phyloP scores from a whole-genome alignment of 2,113 vertebrate species.

The Paraplagusia blochii region DNA sequence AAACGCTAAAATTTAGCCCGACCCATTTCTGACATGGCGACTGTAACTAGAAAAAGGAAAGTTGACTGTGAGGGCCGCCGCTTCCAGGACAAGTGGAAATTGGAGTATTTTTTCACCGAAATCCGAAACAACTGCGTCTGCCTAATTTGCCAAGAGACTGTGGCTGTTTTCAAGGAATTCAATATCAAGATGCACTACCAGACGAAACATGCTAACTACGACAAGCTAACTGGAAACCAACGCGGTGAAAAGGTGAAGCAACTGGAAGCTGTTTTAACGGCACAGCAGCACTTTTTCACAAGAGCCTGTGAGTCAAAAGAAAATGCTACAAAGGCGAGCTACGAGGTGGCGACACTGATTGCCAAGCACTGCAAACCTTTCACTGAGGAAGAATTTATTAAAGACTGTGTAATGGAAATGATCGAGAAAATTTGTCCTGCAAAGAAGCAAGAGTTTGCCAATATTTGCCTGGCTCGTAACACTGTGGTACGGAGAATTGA shows the following conservation, averaged over 20 bases:
- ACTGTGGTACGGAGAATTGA: conserved; percentile 5
- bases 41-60: neutral
- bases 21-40: neutral
- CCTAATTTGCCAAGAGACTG: no score
- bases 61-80: neutral
- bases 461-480: conserved; percentile 2
- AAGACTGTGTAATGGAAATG: conserved; percentile 36
- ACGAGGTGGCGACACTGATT: conserved; percentile 27
- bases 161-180: no score
- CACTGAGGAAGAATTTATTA: conserved; percentile 22
- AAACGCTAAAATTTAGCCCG: no score
- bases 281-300: conserved; percentile 3
- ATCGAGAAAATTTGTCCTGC: neutral
- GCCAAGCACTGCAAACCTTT: conserved; percentile 18
- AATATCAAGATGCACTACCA: no score
- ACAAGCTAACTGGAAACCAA: conserved; percentile 19
- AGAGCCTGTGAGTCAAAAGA: neutral
- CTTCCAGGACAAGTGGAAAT: no score
- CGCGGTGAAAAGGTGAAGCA: conserved; percentile 19
- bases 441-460: conserved; percentile 34
- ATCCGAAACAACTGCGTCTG: no score
- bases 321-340: no score
- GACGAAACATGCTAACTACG: neutral
- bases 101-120: no score
- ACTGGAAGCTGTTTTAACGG: conserved; percentile 15